Conservation (phyloP, 2,797 vertebrate genomes). For the Sebastes itinus region DNA sequence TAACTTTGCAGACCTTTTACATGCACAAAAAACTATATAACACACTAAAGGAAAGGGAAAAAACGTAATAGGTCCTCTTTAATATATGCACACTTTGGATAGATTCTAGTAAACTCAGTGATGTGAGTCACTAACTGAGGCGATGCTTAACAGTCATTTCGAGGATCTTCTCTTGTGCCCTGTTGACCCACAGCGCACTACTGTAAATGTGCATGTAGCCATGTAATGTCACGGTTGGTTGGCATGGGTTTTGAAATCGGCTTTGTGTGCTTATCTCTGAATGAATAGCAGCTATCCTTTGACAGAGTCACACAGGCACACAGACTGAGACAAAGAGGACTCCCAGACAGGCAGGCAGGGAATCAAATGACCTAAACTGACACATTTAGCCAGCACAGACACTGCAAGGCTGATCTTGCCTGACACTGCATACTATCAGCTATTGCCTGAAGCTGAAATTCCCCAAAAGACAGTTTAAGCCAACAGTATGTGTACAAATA, state of each 20-base stretch:
- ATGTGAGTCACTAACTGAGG: conserved; percentile 35
- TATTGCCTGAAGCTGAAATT: neutral
- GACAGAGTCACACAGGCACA: neutral
- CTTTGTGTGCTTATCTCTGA: conserved; percentile 37
- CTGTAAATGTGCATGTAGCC: conserved; percentile 29
- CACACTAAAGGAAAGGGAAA: no score
- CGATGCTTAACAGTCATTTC: conserved; percentile 32
- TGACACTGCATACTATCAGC: conserved; percentile 18
- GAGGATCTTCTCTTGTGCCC: conserved; percentile 22
- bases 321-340: conserved; percentile 36
- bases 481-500: neutral
- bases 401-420: conserved; percentile 13
- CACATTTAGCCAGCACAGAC: conserved; percentile 21
- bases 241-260: neutral
- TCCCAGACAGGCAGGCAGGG: conserved; percentile 14
- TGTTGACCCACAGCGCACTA: conserved; percentile 3
- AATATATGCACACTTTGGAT: conserved; percentile 11
- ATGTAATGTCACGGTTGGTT: conserved; percentile 18
- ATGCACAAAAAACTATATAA: no score
- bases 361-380: conserved; percentile 41
- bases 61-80: neutral
- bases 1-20: no score
- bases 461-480: neutral
- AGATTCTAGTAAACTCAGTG: conserved; percentile 22
- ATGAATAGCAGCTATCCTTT: conserved; percentile 32